Evolutionary conservation across 1,140 invertebrate genomes (phyloP).

Genomic region (Gryllus bimaculatus): DNA sequence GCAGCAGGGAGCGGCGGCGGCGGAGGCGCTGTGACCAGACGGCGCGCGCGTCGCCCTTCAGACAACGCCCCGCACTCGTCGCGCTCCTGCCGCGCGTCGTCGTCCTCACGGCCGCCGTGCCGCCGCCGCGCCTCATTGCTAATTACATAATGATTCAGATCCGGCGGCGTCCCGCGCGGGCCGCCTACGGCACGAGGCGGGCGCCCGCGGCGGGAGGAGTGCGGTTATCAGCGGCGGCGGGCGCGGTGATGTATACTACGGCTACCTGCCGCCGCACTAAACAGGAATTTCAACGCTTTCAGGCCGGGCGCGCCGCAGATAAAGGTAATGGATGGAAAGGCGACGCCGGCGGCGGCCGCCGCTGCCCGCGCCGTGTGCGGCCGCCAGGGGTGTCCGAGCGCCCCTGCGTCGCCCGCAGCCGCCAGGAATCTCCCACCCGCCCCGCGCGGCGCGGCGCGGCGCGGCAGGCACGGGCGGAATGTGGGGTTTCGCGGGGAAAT

Average conservation of each 20-base stretch:
- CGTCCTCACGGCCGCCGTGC: too few relatives aligned
- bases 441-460: too few relatives aligned
- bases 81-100: neutral
- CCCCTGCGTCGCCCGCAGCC: too few relatives aligned
- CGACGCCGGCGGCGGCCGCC: neutral
- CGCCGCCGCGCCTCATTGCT: neutral
- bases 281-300: conserved; percentile 4
- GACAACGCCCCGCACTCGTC: neutral
- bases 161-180: neutral
- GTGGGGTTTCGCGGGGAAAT: neutral
- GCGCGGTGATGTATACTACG: neutral
- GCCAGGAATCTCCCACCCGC: too few relatives aligned
- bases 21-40: too few relatives aligned
- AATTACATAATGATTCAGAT: neutral
- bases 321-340: conserved; percentile 4
- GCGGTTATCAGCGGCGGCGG: too few relatives aligned
- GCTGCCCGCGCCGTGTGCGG: neutral
- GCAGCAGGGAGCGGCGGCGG: neutral
- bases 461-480: neutral
- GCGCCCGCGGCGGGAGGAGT: too few relatives aligned
- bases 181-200: too few relatives aligned
- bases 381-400: neutral
- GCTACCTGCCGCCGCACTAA: conserved; percentile 2
- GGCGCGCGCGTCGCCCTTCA: neutral
- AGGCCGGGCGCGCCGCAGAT: conserved; percentile 1